Evolutionary conservation across 2,797 vertebrate species (phyloP).

Genomic region (Ataeniobius toweri): DNA sequence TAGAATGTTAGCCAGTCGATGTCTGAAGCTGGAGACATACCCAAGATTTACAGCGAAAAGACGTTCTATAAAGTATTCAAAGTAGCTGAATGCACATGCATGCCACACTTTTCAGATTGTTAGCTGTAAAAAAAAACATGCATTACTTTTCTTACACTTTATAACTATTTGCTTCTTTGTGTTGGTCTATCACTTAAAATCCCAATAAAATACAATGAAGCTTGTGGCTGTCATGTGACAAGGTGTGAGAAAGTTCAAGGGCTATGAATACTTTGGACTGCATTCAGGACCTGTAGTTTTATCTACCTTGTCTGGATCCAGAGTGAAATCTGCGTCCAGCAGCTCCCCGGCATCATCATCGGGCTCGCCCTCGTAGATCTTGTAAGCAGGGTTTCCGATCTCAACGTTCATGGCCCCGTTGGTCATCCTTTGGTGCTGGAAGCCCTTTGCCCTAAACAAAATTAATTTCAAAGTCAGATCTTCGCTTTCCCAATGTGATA

Average conservation of each 20-base stretch:
- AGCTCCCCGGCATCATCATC: slow-evolving; percentile 89
- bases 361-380: slow-evolving; percentile 96
- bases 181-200: background rate
- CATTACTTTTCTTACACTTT: background rate
- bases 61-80: background rate
- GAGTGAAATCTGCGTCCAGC: slow-evolving; percentile 90
- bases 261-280: background rate
- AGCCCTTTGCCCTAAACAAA: slow-evolving; percentile 89
- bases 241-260: background rate
- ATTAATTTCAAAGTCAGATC: slow-evolving; percentile 7
- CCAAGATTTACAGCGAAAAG: background rate
- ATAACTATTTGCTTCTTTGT: background rate
- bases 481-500: background rate
- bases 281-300: background rate
- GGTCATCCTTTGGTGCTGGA: slow-evolving; percentile 95
- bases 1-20: background rate
- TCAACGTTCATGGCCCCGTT: slow-evolving; percentile 98
- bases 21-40: background rate
- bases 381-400: slow-evolving; percentile 98
- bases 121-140: background rate
- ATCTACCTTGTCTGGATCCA: slow-evolving; percentile 93
- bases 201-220: background rate
- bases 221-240: background rate
- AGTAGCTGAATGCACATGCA: background rate
- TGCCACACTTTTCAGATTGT: background rate